Conservation (phyloP, 2,797 vertebrate genomes). For the Rhinichthys osculus region DNA sequence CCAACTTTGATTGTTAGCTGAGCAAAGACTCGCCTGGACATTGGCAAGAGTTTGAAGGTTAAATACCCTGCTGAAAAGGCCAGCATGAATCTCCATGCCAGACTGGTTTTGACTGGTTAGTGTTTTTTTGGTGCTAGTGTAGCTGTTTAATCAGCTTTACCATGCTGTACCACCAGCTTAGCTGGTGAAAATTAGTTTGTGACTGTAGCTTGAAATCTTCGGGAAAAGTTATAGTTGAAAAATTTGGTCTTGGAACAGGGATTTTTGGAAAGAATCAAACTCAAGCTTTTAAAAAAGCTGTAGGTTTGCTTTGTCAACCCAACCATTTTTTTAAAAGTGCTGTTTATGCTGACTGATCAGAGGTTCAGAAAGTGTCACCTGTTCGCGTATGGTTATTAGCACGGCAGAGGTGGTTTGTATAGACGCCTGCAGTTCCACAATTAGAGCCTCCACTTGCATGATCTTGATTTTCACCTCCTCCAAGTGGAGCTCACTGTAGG, state of each 20-base stretch:
- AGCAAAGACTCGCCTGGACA: neutral
- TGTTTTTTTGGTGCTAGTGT: neutral
- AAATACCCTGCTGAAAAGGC: neutral
- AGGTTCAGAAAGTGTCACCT: slow-evolving; percentile 72
- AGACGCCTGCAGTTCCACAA: slow-evolving; percentile 74
- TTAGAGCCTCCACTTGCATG: slow-evolving; percentile 76
- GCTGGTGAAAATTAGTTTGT: neutral
- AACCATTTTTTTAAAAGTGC: neutral
- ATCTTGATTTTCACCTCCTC: slow-evolving; percentile 81
- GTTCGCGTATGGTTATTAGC: slow-evolving; percentile 75
- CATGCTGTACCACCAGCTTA: neutral
- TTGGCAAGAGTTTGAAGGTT: neutral
- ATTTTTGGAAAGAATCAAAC: neutral
- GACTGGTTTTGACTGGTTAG: neutral
- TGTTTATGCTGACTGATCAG: neutral
- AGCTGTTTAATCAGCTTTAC: neutral
- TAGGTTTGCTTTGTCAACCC: neutral
- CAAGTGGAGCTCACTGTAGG: slow-evolving; percentile 79
- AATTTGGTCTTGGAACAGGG: neutral
- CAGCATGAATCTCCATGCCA: neutral
- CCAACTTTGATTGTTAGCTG: neutral
- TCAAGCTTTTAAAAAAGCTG: neutral
- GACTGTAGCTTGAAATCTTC: neutral
- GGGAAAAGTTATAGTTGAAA: neutral
- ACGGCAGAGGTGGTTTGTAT: slow-evolving; percentile 45